These are phyloP conservation scores for Poeciliopsis retropinna DNA, from an alignment of 2,113 vertebrate species.

Conservation along the genomic window DNA sequence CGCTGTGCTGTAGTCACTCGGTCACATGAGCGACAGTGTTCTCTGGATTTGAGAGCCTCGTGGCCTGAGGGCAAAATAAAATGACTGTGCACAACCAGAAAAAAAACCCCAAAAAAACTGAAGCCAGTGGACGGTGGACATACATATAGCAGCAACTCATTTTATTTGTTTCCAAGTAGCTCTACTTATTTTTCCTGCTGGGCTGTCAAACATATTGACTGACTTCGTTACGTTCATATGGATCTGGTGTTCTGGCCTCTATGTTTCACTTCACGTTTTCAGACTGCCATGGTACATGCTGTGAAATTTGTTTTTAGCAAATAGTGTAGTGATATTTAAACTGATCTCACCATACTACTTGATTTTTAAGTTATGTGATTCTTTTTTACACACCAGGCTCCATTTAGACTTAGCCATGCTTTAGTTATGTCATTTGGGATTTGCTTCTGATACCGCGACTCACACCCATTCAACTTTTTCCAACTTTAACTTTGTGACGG, in stretches of 20 bases:
- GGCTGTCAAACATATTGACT: background rate
- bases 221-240: background rate
- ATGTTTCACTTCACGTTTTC: background rate
- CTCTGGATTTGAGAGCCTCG: background rate
- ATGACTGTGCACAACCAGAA: background rate
- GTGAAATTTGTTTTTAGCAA: background rate
- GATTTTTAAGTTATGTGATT: background rate
- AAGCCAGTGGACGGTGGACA: background rate
- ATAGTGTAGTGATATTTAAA: background rate
- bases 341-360: background rate
- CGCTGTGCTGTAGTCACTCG: background rate
- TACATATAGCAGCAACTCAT: background rate
- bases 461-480: background rate
- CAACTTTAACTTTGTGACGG: background rate
- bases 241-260: background rate
- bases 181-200: background rate
- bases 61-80: conserved; percentile 1
- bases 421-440: background rate
- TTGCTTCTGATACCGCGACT: background rate
- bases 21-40: background rate
- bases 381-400: background rate
- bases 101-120: background rate
- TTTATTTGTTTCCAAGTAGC: background rate
- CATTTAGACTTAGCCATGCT: background rate
- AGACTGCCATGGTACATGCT: background rate